Evolutionary conservation across 1,140 invertebrate genomes (phyloP).

Genomic region (Drosophila nebulosa): DNA sequence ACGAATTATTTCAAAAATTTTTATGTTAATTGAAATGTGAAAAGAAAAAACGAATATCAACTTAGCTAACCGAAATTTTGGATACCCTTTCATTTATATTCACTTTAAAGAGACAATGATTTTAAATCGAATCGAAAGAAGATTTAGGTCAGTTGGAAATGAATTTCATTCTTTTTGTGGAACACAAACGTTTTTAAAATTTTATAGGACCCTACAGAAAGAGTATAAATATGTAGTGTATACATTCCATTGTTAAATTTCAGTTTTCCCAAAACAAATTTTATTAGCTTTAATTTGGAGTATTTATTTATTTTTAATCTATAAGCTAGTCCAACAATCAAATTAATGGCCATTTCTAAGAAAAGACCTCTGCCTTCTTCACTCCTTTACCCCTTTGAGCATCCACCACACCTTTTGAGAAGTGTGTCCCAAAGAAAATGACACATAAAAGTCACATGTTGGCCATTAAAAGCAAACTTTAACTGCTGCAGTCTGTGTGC

Average conservation of each 20-base stretch:
- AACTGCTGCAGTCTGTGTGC: conserved; percentile 30
- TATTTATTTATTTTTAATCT: conserved; percentile 1
- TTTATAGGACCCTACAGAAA: not conserved
- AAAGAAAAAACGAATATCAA: not conserved
- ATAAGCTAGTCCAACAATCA: not conserved
- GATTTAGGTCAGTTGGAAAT: too few species aligned
- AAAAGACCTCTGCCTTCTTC: not conserved
- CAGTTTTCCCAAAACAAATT: not conserved
- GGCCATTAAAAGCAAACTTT: conserved; percentile 45
- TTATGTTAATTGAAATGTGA: conserved; percentile 17
- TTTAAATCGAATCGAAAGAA: too few species aligned
- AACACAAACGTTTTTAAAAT: not conserved
- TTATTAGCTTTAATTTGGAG: not conserved
- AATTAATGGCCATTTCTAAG: not conserved
- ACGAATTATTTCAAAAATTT: not conserved
- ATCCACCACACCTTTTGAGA: not conserved
- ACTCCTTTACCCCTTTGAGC: too few species aligned
- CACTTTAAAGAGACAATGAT: too few species aligned
- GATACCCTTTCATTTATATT: not conserved
- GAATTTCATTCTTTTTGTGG: too few species aligned
- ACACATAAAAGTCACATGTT: conserved; percentile 46
- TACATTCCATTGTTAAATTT: not conserved
- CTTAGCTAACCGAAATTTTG: not conserved
- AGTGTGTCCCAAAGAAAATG: not conserved
- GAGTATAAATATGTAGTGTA: not conserved